Evolutionary conservation across 2,113 vertebrate species (phyloP).

Genomic region (Conger conger): DNA sequence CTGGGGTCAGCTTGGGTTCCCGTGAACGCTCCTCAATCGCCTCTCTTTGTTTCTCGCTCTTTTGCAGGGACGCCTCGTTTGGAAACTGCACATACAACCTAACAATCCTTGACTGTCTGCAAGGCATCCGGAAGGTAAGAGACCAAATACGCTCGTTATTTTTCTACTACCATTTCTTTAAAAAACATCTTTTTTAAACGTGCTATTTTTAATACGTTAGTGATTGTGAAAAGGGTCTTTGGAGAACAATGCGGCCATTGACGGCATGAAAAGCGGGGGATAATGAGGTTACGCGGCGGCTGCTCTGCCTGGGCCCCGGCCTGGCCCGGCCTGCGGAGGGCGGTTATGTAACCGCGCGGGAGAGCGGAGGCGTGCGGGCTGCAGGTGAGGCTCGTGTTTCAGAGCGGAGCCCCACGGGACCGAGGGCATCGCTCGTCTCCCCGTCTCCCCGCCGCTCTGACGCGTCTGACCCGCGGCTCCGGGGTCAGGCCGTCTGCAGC

Average conservation of each 20-base stretch:
- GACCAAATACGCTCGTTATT: background rate
- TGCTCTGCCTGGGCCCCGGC: background rate
- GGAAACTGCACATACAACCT: slow-evolving; percentile 91
- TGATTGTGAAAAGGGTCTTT: background rate
- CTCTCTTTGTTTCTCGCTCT: background rate
- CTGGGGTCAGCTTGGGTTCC: background rate
- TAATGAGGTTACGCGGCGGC: background rate
- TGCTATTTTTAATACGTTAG: background rate
- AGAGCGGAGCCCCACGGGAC: background rate
- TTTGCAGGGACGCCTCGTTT: slow-evolving; percentile 90
- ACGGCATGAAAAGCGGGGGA: background rate
- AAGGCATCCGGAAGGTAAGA: slow-evolving; percentile 92
- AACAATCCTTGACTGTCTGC: slow-evolving; percentile 91
- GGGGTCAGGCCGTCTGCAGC: background rate
- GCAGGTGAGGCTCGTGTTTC: slow-evolving; percentile 8
- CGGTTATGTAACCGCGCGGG: slow-evolving; percentile 2
- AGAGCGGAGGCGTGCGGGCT: background rate
- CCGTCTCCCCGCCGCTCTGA: background rate
- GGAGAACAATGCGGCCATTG: background rate
- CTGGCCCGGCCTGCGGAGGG: too few relatives aligned
- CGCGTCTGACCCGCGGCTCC: background rate
- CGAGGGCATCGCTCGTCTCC: background rate
- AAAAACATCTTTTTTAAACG: too few relatives aligned
- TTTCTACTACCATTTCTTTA: too few relatives aligned
- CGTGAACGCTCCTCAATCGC: background rate